Base-by-base conservation (phyloP, 2,113 vertebrate genomes). In the Pogona vitticeps region DNA sequence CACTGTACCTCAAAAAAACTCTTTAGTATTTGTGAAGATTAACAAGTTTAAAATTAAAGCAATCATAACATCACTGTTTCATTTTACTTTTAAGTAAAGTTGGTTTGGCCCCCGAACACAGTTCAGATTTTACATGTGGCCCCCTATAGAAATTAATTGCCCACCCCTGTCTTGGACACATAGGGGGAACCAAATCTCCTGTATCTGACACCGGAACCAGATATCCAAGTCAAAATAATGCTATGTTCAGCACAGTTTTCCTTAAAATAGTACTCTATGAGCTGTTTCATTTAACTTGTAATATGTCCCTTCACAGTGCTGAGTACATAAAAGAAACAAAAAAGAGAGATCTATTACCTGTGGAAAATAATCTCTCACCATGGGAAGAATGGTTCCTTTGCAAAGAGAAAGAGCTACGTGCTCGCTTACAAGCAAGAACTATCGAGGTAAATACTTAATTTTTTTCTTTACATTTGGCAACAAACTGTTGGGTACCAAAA, bases 351-450 rank as follows among this genome's bases (percentile, higher is more conserved):
- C 87, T 84, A 21, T 93, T 93, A 26, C 67, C 28, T 76, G 79
- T 88, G 81, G 73, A 92, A 90, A 92, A 94, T 72, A 89, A 85
- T 72, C 96, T 98, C 56, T 97, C 97, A 86, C 97, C 98, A 0
- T 99, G 98, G 98, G 97, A 99, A 93, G 86, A 96, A 87, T 99
- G 98, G 98, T 96, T 99, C 89, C 93, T 99, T 86, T 96, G 95
- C 92, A 99, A 99, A 95, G 97, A 98, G 88, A 98, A 95, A 95
- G 96, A 97, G 70, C 96, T 98, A 3, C 96, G 97, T 26, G 90
- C 95, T 58, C 97, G 95, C 91, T 86, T 97, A n/a, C 97, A 97
- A 63, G 97, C 95, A 80, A 97, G 95, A 96, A 94, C 96, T 80
- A 91, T 96, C 26, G 96, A 99, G 97, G 98, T 97, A 96, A 95